Conservation (phyloP, 2,113 vertebrate species). For the Notothenia rossii region DNA sequence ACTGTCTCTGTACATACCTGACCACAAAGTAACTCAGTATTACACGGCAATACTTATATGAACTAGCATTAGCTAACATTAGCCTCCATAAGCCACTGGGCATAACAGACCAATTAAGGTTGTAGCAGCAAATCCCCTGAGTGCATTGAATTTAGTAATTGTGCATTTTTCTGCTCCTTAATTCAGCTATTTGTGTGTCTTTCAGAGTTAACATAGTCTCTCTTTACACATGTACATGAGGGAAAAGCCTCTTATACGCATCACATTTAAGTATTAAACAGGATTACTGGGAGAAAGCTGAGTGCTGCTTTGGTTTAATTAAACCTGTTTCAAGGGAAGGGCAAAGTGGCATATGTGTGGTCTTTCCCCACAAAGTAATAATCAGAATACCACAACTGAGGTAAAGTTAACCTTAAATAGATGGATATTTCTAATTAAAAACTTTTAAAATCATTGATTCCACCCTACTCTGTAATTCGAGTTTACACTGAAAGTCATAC, state of each 20-base stretch:
- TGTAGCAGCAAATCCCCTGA: neutral
- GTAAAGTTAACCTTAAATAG: conserved; percentile 59
- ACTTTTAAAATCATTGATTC: conserved; percentile 35
- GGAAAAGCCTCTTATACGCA: conserved; percentile 2
- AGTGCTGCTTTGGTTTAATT: conserved; percentile 62
- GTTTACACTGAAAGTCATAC: conserved; percentile 24
- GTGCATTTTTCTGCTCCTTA: neutral
- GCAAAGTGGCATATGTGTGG: conserved; percentile 65
- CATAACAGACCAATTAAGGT: neutral
- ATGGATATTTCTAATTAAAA: conserved; percentile 52
- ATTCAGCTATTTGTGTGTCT: neutral
- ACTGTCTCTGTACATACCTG: too few relatives aligned
- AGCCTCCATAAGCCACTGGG: neutral
- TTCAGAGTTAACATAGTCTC: neutral
- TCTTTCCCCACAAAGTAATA: conserved; percentile 63
- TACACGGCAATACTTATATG: too few relatives aligned
- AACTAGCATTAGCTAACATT: neutral
- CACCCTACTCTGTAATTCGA: conserved; percentile 51
- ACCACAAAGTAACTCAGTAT: too few relatives aligned
- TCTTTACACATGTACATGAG: neutral
- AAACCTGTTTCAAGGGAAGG: conserved; percentile 59
- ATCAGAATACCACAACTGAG: conserved; percentile 51
- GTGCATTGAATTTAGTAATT: too few relatives aligned
- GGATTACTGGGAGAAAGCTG: conserved; percentile 50
- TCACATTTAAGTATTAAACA: conserved; percentile 17